Percentiles rank a stretch among this genome's conserved stretches.
phyloP scores from a whole-genome alignment of 1,140 invertebrate species.

The Ostrea edulis region DNA sequence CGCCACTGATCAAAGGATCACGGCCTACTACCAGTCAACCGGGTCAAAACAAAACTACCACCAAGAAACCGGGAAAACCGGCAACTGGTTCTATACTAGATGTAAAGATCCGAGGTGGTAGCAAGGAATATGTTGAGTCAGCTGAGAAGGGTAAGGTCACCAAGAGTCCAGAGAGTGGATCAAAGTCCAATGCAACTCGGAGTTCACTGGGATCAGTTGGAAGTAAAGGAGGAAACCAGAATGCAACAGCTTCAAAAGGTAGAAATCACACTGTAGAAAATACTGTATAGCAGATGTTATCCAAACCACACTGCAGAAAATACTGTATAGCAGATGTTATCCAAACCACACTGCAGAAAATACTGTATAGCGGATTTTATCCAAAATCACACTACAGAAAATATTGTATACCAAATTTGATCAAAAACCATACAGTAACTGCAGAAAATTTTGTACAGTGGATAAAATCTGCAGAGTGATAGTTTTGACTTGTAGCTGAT shows the following conservation, averaged over 20 bases:
- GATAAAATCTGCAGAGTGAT: no score
- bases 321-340: background rate
- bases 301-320: background rate
- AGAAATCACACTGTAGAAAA: background rate
- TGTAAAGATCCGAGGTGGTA: background rate
- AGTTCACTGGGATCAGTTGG: background rate
- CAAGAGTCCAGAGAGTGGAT: background rate
- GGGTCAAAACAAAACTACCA: background rate
- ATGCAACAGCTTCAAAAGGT: background rate
- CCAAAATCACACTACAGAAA: background rate
- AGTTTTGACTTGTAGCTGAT: no score
- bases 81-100: slow-evolving; percentile 4
- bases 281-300: background rate
- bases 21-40: background rate
- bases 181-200: background rate
- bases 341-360: background rate
- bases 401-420: background rate
- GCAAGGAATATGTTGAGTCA: background rate
- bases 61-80: background rate
- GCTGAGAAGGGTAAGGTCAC: background rate
- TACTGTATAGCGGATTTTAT: background rate
- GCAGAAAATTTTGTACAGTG: background rate
- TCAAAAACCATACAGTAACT: background rate
- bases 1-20: background rate
- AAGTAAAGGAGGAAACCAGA: background rate